A percentile compares a stretch with the other conserved stretches of the same genome.
phyloP scores from a whole-genome alignment of 2,888 invertebrate species.

The Spodoptera littoralis region DNA sequence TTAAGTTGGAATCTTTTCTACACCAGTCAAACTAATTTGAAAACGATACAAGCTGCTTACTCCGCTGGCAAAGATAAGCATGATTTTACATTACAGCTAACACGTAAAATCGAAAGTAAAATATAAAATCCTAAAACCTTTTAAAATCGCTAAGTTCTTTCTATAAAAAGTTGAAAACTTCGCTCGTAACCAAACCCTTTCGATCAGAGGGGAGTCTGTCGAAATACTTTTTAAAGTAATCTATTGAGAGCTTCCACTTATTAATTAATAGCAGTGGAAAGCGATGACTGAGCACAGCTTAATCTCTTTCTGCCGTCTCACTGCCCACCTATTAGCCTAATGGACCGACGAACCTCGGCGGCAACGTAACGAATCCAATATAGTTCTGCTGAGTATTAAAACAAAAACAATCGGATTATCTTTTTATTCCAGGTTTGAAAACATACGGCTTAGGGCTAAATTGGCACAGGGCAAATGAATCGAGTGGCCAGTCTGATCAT shows the following conservation, averaged over 20 bases:
- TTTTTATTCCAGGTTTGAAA: slow-evolving; percentile 35
- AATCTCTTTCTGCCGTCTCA: slow-evolving; percentile 84
- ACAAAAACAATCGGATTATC: slow-evolving; percentile 63
- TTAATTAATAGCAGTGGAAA: slow-evolving; percentile 79
- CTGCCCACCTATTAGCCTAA: slow-evolving; percentile 82
- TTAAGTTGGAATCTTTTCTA: too few relatives aligned
- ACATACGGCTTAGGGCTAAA: slow-evolving; percentile 35
- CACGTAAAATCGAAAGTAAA: slow-evolving; percentile 4
- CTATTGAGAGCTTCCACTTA: slow-evolving; percentile 71
- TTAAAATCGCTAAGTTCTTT: slow-evolving; percentile 19
- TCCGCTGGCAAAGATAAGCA: too few relatives aligned
- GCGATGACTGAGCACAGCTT: slow-evolving; percentile 80
- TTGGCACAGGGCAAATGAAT: slow-evolving; percentile 24
- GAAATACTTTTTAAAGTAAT: slow-evolving; percentile 60
- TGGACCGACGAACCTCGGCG: slow-evolving; percentile 72
- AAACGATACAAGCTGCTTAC: too few relatives aligned
- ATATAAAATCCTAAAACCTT: slow-evolving; percentile 29
- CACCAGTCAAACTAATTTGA: too few relatives aligned
- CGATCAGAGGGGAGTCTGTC: slow-evolving; percentile 37
- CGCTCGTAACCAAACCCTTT: slow-evolving; percentile 31
- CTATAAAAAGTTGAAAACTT: slow-evolving; percentile 27
- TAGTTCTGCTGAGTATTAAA: slow-evolving; percentile 66
- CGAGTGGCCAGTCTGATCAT: slow-evolving; percentile 30
- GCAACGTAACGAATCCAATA: slow-evolving; percentile 72
- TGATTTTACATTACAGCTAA: too few relatives aligned